These are phyloP conservation scores for Moxostoma hubbsi DNA, from an alignment of 2,797 vertebrate species.

Conservation along the genomic window DNA sequence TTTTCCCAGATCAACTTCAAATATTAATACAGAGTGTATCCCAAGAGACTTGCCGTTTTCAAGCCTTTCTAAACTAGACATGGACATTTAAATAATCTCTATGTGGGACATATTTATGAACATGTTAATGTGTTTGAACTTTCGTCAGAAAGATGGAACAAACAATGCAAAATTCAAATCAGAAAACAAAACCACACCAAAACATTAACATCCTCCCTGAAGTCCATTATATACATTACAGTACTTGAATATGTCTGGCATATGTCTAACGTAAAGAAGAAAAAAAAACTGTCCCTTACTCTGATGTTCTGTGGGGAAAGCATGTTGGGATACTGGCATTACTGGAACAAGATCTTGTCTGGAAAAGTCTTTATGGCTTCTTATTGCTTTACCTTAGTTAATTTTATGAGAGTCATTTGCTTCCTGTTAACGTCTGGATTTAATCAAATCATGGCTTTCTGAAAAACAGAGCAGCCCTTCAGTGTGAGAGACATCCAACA, in stretches of 20 bases:
- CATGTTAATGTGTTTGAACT: background rate
- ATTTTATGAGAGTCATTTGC: slow-evolving; percentile 73
- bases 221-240: background rate
- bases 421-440: slow-evolving; percentile 67
- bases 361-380: slow-evolving; percentile 2
- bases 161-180: background rate
- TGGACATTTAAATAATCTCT: background rate
- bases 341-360: background rate
- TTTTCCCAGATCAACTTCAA: background rate
- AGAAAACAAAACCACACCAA: background rate
- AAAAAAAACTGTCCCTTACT: background rate
- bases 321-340: background rate
- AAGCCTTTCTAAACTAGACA: background rate
- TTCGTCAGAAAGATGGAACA: background rate
- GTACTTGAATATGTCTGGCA: background rate
- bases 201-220: background rate
- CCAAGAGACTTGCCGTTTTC: background rate
- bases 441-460: slow-evolving; percentile 62
- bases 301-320: background rate
- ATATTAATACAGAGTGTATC: background rate
- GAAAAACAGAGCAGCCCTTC: slow-evolving; percentile 61
- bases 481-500: slow-evolving; percentile 33
- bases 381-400: slow-evolving; percentile 66
- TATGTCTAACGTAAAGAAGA: background rate
- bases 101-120: background rate